Evolutionary conservation across 2,888 invertebrate genomes (phyloP), one percentile per base, ranked within the genome.

Genomic region (Steinernema scapterisci): DNA sequence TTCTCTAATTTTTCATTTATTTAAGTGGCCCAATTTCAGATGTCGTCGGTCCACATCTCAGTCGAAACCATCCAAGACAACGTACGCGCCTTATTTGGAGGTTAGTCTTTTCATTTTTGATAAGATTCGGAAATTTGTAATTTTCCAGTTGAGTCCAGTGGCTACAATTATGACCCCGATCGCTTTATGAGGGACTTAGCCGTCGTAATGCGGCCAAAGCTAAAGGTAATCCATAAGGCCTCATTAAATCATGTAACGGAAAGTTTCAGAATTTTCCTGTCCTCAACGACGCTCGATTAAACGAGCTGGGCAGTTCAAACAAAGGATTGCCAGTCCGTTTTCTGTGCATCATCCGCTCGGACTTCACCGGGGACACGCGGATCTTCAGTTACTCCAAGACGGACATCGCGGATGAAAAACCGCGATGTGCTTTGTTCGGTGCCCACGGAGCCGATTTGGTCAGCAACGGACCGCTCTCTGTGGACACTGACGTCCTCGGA

Each of bases 351-450:
- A 54, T 54, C 54, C 23, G 13, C 25, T 54, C 54, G 54, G 54
- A 54, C 54, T 13, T 54, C 11, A 11, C 3, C 54, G 54, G 23
- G 7, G 54, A 54, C 25, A 25, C 21, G 54, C 54, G 54, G 23
- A 54, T 54, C 21, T 54, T 54, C 54, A 54, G 54, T 13, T 54
- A 54, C 54, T 11, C 54, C 11, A 54, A 54, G 25, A 54, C 7
- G 54, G 25, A 54, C 5, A 3, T 1, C 11, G 19, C 54, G 21
- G 25, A 25, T 3, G 21, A 16, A 2, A 48, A n/a, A 3, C 21
- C 21, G 21, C 21, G 21, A 25, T 54, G 54, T 23, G 54, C 54
- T 11, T 5, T 54, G 7, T 54, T 54, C 21, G 54, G 54, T 2
- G 23, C 25, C 5, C 23, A 54, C 54, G 54, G 54, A 25, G 54